These are phyloP conservation scores for Paragorgia papillata DNA, from an alignment of 92 coral and sea anemone species.

Conservation along the genomic window DNA sequence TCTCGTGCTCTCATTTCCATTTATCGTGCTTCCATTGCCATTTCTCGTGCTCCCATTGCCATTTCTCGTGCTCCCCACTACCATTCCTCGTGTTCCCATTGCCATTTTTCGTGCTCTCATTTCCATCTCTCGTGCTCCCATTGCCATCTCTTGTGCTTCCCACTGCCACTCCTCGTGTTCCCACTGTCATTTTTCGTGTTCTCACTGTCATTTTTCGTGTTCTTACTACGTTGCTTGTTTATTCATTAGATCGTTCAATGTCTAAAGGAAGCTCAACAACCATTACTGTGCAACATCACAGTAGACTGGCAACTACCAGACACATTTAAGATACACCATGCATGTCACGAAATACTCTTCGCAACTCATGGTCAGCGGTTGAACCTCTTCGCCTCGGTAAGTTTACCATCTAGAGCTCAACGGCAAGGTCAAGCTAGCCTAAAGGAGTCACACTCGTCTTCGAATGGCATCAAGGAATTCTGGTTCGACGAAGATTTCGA, in stretches of 20 bases:
- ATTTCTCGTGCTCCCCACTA: no score
- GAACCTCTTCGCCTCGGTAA: conserved; percentile 78
- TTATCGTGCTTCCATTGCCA: no score
- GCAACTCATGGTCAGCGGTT: conserved; percentile 69
- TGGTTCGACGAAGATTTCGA: conserved; percentile 99
- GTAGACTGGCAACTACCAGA: conserved; percentile 98
- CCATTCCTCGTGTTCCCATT: no score
- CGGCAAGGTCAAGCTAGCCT: conserved; percentile 40
- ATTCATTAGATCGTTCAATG: conserved; percentile 85
- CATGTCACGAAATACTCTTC: conserved; percentile 70
- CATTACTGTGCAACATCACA: conserved; percentile 85
- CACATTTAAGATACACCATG: conserved; percentile 77
- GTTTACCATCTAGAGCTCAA: conserved; percentile 61
- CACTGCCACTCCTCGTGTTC: no score
- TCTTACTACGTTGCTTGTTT: no score
- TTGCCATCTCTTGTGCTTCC: no score
- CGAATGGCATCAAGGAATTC: conserved; percentile 86
- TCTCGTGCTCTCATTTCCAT: no score
- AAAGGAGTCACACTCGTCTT: conserved; percentile 73
- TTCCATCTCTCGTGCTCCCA: no score
- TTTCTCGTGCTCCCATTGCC: no score
- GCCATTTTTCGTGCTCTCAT: no score
- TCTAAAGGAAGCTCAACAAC: conserved; percentile 75
- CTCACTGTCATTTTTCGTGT: no score
- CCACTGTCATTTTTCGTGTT: no score